A percentile compares a stretch with the other conserved stretches of the same genome.
Conservation (phyloP, 2,888 invertebrate genomes). For the Luperina testacea region DNA sequence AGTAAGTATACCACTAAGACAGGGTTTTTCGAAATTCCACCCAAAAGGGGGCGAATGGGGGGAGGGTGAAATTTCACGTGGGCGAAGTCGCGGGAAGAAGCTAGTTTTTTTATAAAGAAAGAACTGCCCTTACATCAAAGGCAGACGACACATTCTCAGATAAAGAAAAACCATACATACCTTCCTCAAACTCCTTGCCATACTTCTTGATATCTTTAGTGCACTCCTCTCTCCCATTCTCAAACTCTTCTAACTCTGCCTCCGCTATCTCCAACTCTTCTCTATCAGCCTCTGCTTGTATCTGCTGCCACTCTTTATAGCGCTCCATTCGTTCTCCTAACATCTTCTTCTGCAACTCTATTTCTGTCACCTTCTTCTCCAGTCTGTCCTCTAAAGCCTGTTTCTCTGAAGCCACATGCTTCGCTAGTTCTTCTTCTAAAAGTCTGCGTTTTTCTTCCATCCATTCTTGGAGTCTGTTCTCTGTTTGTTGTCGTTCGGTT, state of each 20-base stretch:
- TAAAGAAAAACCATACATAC: constrained; percentile 68
- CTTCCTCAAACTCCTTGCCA: constrained; percentile 80
- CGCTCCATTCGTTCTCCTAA: constrained; percentile 71
- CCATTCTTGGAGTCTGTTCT: constrained; percentile 72
- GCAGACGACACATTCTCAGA: neutral
- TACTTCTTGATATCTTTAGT: constrained; percentile 75
- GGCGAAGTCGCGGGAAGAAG: no score
- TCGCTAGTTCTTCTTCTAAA: constrained; percentile 80
- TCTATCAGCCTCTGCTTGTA: constrained; percentile 66
- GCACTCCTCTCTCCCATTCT: constrained; percentile 71
- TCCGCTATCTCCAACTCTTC: constrained; percentile 76
- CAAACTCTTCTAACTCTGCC: constrained; percentile 73
- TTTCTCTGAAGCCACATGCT: constrained; percentile 70
- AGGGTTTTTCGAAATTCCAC: no score
- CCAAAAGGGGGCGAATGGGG: no score
- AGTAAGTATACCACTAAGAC: no score
- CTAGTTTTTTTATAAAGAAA: no score
- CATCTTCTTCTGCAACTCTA: constrained; percentile 70
- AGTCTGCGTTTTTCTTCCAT: constrained; percentile 73
- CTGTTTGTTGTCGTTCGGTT: constrained; percentile 69
- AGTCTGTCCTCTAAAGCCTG: constrained; percentile 71
- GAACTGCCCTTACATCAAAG: no score
- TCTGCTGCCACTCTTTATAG: constrained; percentile 68
- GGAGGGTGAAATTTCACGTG: no score
- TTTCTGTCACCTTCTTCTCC: constrained; percentile 70